Percentiles rank a stretch among this genome's conserved stretches.
Conservation (phyloP, 1,140 invertebrate genomes). For the Diabrotica virgifera region DNA sequence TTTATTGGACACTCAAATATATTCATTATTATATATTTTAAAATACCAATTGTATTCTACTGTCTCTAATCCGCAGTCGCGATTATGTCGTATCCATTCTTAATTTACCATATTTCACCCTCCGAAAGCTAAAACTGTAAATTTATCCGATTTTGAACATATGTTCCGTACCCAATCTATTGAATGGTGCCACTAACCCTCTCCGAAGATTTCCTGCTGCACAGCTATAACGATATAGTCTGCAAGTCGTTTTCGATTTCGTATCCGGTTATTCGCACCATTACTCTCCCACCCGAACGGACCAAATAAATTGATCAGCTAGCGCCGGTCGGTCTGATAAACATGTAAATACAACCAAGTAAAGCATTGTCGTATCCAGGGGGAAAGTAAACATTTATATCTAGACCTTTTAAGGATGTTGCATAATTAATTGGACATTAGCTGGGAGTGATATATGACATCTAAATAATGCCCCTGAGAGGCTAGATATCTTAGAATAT, state of each 20-base stretch:
- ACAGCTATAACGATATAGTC: constrained; percentile 1
- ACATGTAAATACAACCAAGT: constrained; percentile 17
- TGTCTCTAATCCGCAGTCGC: too few relatives aligned
- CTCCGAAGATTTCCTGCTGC: neutral
- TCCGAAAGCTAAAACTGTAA: neutral
- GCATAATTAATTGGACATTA: too few relatives aligned
- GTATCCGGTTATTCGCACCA: constrained; percentile 19
- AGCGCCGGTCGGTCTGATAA: constrained; percentile 15
- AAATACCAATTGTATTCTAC: too few relatives aligned
- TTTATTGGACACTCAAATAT: too few relatives aligned
- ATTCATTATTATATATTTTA: too few relatives aligned
- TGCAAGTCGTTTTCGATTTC: constrained; percentile 2
- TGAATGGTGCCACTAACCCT: neutral
- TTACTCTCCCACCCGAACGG: constrained; percentile 12
- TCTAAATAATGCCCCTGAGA: too few relatives aligned
- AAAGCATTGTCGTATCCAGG: neutral
- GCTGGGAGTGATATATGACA: too few relatives aligned
- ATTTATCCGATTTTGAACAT: neutral
- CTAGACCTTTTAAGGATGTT: too few relatives aligned
- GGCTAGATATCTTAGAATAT: too few relatives aligned
- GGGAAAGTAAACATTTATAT: too few relatives aligned
- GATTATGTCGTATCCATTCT: too few relatives aligned
- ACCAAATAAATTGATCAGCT: constrained; percentile 6
- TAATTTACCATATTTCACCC: too few relatives aligned
- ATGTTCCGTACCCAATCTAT: neutral